Evolutionary conservation across 2,113 vertebrate genomes (phyloP).

Genomic region (Oreochromis niloticus): DNA sequence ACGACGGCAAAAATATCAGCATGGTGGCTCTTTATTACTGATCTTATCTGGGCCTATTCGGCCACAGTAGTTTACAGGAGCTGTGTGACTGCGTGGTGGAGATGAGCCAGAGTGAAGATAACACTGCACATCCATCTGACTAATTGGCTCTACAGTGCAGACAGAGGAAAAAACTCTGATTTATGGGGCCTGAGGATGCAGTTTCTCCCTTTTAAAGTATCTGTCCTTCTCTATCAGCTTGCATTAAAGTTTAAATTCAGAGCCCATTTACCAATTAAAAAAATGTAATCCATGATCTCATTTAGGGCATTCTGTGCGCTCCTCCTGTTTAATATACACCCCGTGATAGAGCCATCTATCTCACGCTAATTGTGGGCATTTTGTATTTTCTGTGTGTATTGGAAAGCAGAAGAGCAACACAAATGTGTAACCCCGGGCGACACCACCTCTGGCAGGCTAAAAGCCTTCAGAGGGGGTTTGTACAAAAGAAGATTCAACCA

Average conservation of each 20-base stretch:
- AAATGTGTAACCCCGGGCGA: neutral
- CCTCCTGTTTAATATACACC: neutral
- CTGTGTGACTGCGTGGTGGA: slow-evolving; percentile 10
- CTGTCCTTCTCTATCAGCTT: neutral
- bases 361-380: neutral
- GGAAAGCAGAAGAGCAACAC: neutral
- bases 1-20: slow-evolving; percentile 27
- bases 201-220: slow-evolving; percentile 29
- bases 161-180: slow-evolving; percentile 24
- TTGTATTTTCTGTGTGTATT: neutral
- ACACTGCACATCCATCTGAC: slow-evolving; percentile 56
- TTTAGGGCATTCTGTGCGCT: neutral
- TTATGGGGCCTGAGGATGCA: slow-evolving; percentile 16
- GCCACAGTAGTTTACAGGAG: slow-evolving; percentile 11
- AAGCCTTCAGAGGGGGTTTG: neutral
- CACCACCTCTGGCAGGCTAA: slow-evolving; percentile 12
- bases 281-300: neutral
- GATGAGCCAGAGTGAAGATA: slow-evolving; percentile 40
- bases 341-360: neutral
- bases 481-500: slow-evolving; percentile 9
- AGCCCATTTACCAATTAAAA: slow-evolving; percentile 37
- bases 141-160: slow-evolving; percentile 55
- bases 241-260: slow-evolving; percentile 6
- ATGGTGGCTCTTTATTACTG: slow-evolving; percentile 39
- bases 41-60: slow-evolving; percentile 15